Evolutionary conservation across 2,888 invertebrate species (phyloP), one percentile per base, ranked within the genome.

Genomic region (Dicyrtomina minuta): DNA sequence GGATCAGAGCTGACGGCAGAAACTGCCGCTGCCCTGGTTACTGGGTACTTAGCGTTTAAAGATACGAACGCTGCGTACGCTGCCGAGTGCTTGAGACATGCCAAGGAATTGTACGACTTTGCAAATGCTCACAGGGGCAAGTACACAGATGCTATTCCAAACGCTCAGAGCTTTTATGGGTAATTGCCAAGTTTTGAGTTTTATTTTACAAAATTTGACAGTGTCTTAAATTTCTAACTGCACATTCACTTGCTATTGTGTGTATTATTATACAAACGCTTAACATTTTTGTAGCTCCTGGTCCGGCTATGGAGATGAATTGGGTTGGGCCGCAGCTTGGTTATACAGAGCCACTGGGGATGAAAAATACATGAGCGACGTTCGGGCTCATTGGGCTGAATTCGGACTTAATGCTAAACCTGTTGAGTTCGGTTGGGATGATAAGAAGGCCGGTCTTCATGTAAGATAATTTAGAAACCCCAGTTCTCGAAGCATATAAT

Each of bases 1-100:
- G 86, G 85, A 39, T 85, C 86, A 1, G 87, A 88, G 78, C 79
- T 87, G 17, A 87, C 87, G 1, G 87, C 84, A 0, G 87, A 87
- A 79, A 84, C 85, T 0, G 84, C 87, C 0, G 87, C 87, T 0
- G 86, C 87, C 4, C 80, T 87, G 61, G 85, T 87, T 1, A 85
- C 86, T 0, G 82, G 85, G 1, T 84, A 84, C 66, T 79, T 86
- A 15, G 82, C 85, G 0, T 87, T 81, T 77, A 81, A 68, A 12
- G 55, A 66, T 15, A 72, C 55, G 17, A 81, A 86, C 71, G 74
- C 80, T 1, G 79, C 79, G 0, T 86, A 86, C 76, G 82, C 85
- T 0, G 79, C 79, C 15, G 71, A 79, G 46, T 82, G 84, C 55
- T 76, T 86, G 20, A 78, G 77, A n/a, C 86, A 86, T 77, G 83